Percentiles rank a stretch among this genome's conserved stretches.
Evolutionary conservation across 64 coral and sea anemone species (phyloP).

Genomic region (Montipora efflorescens): DNA sequence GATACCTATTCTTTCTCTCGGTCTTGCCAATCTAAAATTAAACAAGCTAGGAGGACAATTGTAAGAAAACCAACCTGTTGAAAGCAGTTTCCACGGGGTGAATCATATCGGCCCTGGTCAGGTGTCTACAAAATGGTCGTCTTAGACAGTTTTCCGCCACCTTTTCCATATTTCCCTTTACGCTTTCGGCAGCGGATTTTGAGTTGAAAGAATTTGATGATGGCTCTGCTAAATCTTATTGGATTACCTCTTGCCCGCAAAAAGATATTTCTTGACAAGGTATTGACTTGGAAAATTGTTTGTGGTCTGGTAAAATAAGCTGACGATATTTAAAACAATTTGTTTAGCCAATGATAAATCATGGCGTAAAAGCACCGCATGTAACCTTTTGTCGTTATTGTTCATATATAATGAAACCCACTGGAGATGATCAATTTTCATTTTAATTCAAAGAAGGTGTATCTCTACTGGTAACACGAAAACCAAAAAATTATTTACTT

Average conservation of each 20-base stretch:
- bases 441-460: too few relatives aligned
- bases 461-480: too few relatives aligned
- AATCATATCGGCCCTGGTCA: too few relatives aligned
- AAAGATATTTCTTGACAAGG: conserved; percentile 24
- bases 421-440: too few relatives aligned
- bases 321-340: background rate
- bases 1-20: too few relatives aligned
- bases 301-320: conserved; percentile 24
- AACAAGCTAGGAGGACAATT: too few relatives aligned
- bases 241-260: conserved; percentile 31
- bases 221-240: conserved; percentile 25
- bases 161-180: background rate
- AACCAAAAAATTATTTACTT: too few relatives aligned
- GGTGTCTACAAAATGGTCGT: too few relatives aligned
- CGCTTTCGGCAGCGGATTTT: background rate
- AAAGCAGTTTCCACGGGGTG: too few relatives aligned
- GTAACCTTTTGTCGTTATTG: background rate
- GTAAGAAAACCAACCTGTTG: too few relatives aligned
- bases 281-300: conserved; percentile 47
- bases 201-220: conserved; percentile 12
- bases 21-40: too few relatives aligned
- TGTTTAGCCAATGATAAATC: background rate
- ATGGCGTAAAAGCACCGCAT: background rate
- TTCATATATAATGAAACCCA: background rate
- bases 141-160: too few relatives aligned